Evolutionary conservation across 64 coral and sea anemone genomes (phyloP).

Genomic region (Actinia tenebrosa): DNA sequence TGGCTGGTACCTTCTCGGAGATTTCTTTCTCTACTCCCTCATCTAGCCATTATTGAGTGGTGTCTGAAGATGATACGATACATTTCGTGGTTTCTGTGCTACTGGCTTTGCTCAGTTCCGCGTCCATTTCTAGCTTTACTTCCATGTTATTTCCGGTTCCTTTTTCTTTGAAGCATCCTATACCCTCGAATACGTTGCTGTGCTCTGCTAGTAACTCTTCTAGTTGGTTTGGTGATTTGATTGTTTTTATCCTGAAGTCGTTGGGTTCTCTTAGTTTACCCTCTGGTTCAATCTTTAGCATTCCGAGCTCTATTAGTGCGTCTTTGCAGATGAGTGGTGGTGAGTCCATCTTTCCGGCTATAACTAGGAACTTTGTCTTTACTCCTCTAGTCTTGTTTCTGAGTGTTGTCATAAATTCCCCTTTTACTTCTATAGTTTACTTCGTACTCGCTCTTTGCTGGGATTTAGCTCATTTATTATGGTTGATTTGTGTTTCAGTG

Average conservation of each 20-base stretch:
- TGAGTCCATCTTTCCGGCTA: background rate
- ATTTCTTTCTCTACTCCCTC: slow-evolving; percentile 38
- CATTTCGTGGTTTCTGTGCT: slow-evolving; percentile 41
- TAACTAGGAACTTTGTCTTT: background rate
- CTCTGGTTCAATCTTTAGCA: slow-evolving; percentile 54
- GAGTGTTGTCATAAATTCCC: too few species aligned
- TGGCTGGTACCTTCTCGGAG: slow-evolving; percentile 54
- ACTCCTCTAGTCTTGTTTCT: too few species aligned
- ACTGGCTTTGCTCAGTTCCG: slow-evolving; percentile 17
- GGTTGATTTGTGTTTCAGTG: too few species aligned
- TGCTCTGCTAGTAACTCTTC: slow-evolving; percentile 20
- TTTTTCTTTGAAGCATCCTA: slow-evolving; percentile 44
- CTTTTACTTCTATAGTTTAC: too few species aligned
- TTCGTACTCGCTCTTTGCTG: too few species aligned
- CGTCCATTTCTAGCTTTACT: slow-evolving; percentile 61
- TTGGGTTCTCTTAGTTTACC: slow-evolving; percentile 37
- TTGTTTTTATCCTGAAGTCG: background rate
- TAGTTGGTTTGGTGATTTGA: background rate
- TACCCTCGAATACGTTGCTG: slow-evolving; percentile 35
- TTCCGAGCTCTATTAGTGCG: slow-evolving; percentile 7
- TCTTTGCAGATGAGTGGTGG: background rate
- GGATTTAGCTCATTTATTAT: too few species aligned
- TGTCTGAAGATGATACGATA: slow-evolving; percentile 37
- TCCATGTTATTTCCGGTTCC: slow-evolving; percentile 42
- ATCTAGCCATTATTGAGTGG: slow-evolving; percentile 36